Evolutionary conservation across 2,113 vertebrate species (phyloP).

Genomic region (Pomatostomus ruficeps): DNA sequence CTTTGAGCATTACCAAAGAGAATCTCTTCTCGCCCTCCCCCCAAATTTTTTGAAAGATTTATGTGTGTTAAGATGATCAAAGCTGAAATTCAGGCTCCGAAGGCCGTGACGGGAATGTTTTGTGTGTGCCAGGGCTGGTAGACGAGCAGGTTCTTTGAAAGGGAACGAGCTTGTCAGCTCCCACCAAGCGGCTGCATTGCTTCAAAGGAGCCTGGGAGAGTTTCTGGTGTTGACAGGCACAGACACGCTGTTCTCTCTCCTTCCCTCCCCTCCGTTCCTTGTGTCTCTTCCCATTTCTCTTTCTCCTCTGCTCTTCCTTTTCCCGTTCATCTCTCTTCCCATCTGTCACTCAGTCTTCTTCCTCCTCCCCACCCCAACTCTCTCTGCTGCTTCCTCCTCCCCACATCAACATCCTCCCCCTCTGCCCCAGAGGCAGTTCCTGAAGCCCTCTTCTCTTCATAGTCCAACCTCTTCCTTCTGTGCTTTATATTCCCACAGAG

Average conservation of each 20-base stretch:
- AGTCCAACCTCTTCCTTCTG: background rate
- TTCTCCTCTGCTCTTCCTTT: background rate
- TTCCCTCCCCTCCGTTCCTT: background rate
- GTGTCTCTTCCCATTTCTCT: conserved; percentile 13
- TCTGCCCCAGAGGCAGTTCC: background rate
- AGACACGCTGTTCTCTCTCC: conserved; percentile 14
- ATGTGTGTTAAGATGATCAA: conserved; percentile 71
- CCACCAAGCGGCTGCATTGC: conserved; percentile 1
- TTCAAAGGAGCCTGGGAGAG: conserved; percentile 66
- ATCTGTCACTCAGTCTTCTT: background rate
- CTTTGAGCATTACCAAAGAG: conserved; percentile 46
- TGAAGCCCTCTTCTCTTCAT: background rate
- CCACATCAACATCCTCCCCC: background rate
- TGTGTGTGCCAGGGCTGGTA: conserved; percentile 31
- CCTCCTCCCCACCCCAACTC: background rate
- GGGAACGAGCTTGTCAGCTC: conserved; percentile 55
- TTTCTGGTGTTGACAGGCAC: background rate
- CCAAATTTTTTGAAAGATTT: conserved; percentile 46
- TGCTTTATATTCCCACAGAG: background rate
- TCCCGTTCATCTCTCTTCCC: background rate
- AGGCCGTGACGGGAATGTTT: conserved; percentile 50
- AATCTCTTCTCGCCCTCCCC: background rate
- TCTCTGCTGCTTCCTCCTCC: background rate
- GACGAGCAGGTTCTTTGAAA: conserved; percentile 67
- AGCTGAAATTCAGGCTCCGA: conserved; percentile 36